Evolutionary conservation across 2,888 invertebrate genomes (phyloP), one percentile per base, ranked within the genome.

Genomic region (Halictus quadricinctus): DNA sequence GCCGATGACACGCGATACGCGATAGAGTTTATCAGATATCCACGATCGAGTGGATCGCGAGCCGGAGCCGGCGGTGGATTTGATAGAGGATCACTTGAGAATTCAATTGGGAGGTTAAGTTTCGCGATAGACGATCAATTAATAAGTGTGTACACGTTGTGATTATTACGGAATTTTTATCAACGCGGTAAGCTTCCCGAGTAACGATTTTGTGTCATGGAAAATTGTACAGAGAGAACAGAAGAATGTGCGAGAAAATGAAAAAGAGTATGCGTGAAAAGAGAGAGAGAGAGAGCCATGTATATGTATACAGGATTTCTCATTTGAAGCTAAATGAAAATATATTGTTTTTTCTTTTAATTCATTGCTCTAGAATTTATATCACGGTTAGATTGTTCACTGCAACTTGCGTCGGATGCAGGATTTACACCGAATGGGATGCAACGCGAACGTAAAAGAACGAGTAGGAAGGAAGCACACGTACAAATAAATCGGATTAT

Each of bases 21-120:
- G n/a, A 72, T 12, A 50, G 36, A 36, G n/a, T 36, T 79, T 25
- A 64, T 50, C 6, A 8, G 25, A 13, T 64, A 66, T 66, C 29
- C 66, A 21, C 15, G 66, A 36, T 36, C 66, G 18, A 36, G 66
- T 36, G 10, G 66, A 66, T 66, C 36, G 36, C 36, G 36, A 29
- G 29, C 64, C 25, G 60, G 60, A 25, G 25, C 60, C 60, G 15
- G 2, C 7, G 13, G 13, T 25, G 60, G 60, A 25, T 60, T 60
- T 60, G 60, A 60, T 60, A 60, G 60, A 60, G 60, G 60, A n/a
- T 60, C 60, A 25, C 60, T 64, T 64, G 64, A 64, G 15, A 64
- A 15, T 29, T 64, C 64, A 29, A 64, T 64, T 64, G 64, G 25
- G 64, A 29, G 64, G 29, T 64, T 29, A 64, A 64, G 64, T 64